Conservation (phyloP, 2,888 invertebrate genomes). For the Noctuana brunneofusca region DNA sequence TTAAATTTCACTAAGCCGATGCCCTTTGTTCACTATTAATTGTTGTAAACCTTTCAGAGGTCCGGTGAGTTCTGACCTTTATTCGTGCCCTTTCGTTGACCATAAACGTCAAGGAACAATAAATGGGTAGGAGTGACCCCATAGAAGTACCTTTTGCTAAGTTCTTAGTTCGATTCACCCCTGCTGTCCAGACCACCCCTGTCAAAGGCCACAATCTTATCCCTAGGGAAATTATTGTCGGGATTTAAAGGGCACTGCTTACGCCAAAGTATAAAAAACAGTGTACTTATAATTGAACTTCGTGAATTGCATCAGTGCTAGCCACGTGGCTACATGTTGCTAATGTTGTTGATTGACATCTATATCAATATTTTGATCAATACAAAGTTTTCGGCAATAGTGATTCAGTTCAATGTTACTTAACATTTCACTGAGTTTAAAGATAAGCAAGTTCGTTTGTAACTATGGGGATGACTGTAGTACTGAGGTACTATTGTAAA, state of each 20-base stretch:
- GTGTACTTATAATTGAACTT: conserved; percentile 70
- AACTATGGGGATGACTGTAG: not conserved
- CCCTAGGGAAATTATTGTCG: conserved; percentile 82
- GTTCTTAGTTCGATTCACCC: conserved; percentile 70
- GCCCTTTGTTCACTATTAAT: conserved; percentile 55
- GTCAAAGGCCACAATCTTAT: conserved; percentile 74
- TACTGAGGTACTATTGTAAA: not conserved
- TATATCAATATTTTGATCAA: conserved; percentile 15
- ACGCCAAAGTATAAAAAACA: conserved; percentile 75
- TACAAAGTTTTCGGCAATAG: not conserved
- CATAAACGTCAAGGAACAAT: conserved; percentile 81
- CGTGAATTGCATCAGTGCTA: conserved; percentile 63
- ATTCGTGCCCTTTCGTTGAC: conserved; percentile 72
- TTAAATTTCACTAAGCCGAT: conserved; percentile 28
- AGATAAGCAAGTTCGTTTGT: not conserved
- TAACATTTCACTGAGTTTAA: not conserved
- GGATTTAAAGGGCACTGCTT: conserved; percentile 83
- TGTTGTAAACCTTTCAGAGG: conserved; percentile 59
- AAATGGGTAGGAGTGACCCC: conserved; percentile 75
- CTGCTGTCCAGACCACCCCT: conserved; percentile 76
- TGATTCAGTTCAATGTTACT: not conserved
- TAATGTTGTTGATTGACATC: conserved; percentile 9
- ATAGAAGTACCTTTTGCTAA: conserved; percentile 62
- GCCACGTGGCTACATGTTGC: conserved; percentile 59
- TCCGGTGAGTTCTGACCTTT: conserved; percentile 65